Base-by-base conservation (phyloP, 2,888 invertebrate species). In the Thymelicus acteon region DNA sequence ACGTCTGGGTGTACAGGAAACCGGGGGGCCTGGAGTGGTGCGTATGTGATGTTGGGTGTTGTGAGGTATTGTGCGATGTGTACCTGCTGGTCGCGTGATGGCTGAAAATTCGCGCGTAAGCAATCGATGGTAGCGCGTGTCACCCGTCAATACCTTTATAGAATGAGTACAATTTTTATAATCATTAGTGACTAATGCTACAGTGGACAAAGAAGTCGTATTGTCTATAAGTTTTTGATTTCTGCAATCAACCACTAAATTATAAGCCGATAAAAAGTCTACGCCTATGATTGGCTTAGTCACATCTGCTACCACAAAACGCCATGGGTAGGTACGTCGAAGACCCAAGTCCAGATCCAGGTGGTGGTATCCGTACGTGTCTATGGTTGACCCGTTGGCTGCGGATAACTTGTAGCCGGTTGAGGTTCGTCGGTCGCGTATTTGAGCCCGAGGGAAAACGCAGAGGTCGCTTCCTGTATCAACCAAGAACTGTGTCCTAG, bases 271-370 rank as follows among this genome's bases (percentile, higher is more conserved):
- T 12, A 84, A 67, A 64, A 85, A 83, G 72, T 83, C 81, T 6
- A 76, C 81, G 0, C 82, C 80, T n/a, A 84, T 82, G 12, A 85
- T 84, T 0, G 84, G 79, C 39, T 75, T 78, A 0, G 78, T 67
- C 0, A 82, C 78, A 48, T 83, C 79, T 0, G 82, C 84, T 7
- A 85, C 73, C 0, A 82, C 71, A 71, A 84, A 85, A 10, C 74
- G 73, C 82, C 82, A 84, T 0, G 71, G 49, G 40, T 78, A 82
- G 1, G 71, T 74, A 7, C 81, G 76, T 6, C 80, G 77, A 0
- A 84, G 72, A 2, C 81, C 81, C 6, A 85, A 64, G 49, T 82
- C 77, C 0, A 84, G 54, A 0, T 73, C 68, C 0, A 81, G 40
- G 2, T 71, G 62, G 0, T 72, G 67, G 6, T 44, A 73, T 2